A percentile compares a stretch with the other conserved stretches of the same genome.
phyloP scores from a whole-genome alignment of 2,888 invertebrate species.

The Incurvaria masculella region DNA sequence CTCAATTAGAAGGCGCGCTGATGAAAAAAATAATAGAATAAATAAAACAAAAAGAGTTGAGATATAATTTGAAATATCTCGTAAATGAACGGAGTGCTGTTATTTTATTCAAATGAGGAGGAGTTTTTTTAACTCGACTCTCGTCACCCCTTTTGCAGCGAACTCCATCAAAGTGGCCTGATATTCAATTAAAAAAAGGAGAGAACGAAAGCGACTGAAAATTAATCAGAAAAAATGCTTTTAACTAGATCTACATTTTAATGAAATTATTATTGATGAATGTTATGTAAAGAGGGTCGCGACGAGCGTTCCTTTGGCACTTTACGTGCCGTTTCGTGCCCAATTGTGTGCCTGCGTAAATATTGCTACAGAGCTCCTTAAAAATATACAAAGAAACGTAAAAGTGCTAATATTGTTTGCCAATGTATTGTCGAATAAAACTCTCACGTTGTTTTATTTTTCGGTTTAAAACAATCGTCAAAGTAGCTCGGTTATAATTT shows the following conservation, averaged over 20 bases:
- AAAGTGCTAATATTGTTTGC: too few relatives aligned
- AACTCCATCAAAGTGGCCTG: slow-evolving; percentile 56
- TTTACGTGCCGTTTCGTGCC: not conserved
- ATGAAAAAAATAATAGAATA: slow-evolving; percentile 54
- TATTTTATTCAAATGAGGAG: slow-evolving; percentile 58
- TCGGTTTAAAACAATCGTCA: too few relatives aligned
- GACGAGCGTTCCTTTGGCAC: not conserved
- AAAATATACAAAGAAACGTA: too few relatives aligned
- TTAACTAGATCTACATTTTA: slow-evolving; percentile 59
- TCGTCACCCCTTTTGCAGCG: slow-evolving; percentile 42
- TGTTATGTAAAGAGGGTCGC: slow-evolving; percentile 41
- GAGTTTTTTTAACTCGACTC: slow-evolving; percentile 37
- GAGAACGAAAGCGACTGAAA: slow-evolving; percentile 51
- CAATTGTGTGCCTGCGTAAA: too few relatives aligned
- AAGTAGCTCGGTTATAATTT: too few relatives aligned
- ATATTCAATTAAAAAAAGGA: slow-evolving; percentile 57
- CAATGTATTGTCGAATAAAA: too few relatives aligned
- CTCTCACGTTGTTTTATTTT: too few relatives aligned
- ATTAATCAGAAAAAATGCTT: slow-evolving; percentile 59
- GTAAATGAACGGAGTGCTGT: slow-evolving; percentile 58
- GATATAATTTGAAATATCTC: slow-evolving; percentile 59
- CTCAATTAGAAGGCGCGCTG: slow-evolving; percentile 54
- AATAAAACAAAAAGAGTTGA: slow-evolving; percentile 51
- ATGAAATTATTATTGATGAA: slow-evolving; percentile 58
- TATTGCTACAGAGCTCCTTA: too few relatives aligned